phyloP scores from a whole-genome alignment of 2,797 vertebrate genomes.

The Oryzias sinensis region DNA sequence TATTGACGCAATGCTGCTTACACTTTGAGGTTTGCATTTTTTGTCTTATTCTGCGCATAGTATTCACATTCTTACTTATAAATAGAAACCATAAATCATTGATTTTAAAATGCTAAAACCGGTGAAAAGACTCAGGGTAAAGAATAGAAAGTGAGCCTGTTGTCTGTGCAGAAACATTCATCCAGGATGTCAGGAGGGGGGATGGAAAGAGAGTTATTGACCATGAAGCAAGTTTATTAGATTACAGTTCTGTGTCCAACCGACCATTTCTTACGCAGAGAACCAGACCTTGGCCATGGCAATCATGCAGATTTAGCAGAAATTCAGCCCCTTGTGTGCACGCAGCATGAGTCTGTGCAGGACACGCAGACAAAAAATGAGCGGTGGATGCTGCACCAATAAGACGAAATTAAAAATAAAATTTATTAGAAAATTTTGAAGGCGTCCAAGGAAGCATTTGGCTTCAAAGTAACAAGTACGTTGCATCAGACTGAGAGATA shows the following conservation, averaged over 20 bases:
- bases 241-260: conserved; percentile 67
- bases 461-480: background rate
- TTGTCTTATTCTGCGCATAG: conserved; percentile 2
- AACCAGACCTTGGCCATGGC: conserved; percentile 49
- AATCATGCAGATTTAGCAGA: conserved; percentile 17
- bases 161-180: conserved; percentile 42
- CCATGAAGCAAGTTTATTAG: conserved; percentile 72
- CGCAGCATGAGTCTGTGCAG: conserved; percentile 14
- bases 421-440: conserved; percentile 10
- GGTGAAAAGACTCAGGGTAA: conserved; percentile 4
- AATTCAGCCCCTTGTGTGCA: conserved; percentile 6
- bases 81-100: conserved; percentile 8
- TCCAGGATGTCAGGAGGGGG: conserved; percentile 16
- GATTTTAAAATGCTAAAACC: conserved; percentile 14
- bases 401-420: conserved; percentile 8
- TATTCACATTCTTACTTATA: background rate
- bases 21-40: conserved; percentile 15
- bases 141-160: conserved; percentile 31
- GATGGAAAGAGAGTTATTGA: conserved; percentile 42
- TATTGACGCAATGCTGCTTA: conserved; percentile 19
- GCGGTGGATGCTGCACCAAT: conserved; percentile 7
- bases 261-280: conserved; percentile 65
- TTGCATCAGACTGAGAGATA: conserved; percentile 1
- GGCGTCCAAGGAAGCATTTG: conserved; percentile 11
- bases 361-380: conserved; percentile 7